Evolutionary conservation across 2,113 vertebrate species (phyloP), one percentile per base, ranked within the genome.

Genomic region (Lanius collurio): DNA sequence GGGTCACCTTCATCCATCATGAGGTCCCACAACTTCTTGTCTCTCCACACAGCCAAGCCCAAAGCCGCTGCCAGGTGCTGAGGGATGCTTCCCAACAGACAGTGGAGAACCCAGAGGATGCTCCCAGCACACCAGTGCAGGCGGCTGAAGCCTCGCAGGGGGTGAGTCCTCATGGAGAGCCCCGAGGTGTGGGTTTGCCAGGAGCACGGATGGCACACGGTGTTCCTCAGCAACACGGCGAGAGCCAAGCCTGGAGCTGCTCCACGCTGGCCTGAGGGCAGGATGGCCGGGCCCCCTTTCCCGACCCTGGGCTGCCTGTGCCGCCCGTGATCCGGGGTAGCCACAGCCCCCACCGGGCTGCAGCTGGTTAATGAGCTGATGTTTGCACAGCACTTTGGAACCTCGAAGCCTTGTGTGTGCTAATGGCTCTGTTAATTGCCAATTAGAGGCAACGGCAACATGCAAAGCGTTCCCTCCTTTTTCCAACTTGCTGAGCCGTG

Each of bases 11-110:
- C 65, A 7, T 33, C 59, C 2, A 0, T 8, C 67, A 10, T 0
- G 2, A 28, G 33, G 33, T 79, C 57, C 49, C 39, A 18, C 33
- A 9, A 1, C 0, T 7, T 27, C 76, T 42, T 10, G 16, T 70
- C 46, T 68, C 79, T 63, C 22, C 49, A 22, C 56, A 28, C 95
- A 98, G 98, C 84, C 87, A 31, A 84, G 86, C 53, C 49, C 93
- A 76, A 68, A 87, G 65, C 20, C 77, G 27, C 24, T 64, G 94
- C 77, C 91, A 17, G 41, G 83, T 56, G 4, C 87, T 88, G 77
- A 35, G 56, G 52, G 57, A 50, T 4, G 57, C 91, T 10, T 46
- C 53, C 50, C 76, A 15, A 13, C 85, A 64, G 74, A 87, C 13
- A 0, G 31, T 15, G 2, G 15, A 15, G 21, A 59, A 35, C 41